phyloP scores from a whole-genome alignment of 2,113 vertebrate genomes.

The Xiphophorus couchianus region DNA sequence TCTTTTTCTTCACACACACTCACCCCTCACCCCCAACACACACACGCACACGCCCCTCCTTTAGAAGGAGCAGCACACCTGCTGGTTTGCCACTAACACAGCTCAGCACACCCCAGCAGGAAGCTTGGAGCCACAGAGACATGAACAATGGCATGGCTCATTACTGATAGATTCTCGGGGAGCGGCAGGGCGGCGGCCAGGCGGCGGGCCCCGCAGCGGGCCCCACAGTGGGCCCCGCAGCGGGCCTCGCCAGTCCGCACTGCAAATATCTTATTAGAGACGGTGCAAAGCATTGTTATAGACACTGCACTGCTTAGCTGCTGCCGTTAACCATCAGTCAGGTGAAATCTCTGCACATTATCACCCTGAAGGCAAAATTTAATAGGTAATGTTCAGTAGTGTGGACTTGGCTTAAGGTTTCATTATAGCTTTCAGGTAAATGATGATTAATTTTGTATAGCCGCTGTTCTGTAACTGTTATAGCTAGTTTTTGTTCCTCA shows the following conservation, averaged over 20 bases:
- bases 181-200: conserved; percentile 22
- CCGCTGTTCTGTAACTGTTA: not conserved
- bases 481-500: not conserved
- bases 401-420: not conserved
- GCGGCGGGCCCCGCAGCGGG: conserved; percentile 14
- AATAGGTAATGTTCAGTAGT: not conserved
- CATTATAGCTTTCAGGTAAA: not conserved
- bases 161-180: conserved; percentile 47
- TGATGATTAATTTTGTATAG: not conserved
- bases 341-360: not conserved
- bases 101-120: conserved; percentile 23
- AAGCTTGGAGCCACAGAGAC: conserved; percentile 7
- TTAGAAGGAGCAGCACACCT: conserved; percentile 13
- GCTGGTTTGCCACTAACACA: conserved; percentile 35
- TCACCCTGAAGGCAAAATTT: conserved; percentile 8
- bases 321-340: conserved; percentile 21
- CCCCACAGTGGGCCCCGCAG: conserved; percentile 24
- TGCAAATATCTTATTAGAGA: conserved; percentile 31
- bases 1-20: not conserved
- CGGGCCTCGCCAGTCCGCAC: not conserved
- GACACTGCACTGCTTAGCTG: conserved; percentile 20
- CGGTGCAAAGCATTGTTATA: conserved; percentile 19
- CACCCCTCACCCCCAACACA: not conserved
- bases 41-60: not conserved
- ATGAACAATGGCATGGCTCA: conserved; percentile 63